Conservation (phyloP, 2,113 vertebrate genomes). For the Zosterops pallidus region DNA sequence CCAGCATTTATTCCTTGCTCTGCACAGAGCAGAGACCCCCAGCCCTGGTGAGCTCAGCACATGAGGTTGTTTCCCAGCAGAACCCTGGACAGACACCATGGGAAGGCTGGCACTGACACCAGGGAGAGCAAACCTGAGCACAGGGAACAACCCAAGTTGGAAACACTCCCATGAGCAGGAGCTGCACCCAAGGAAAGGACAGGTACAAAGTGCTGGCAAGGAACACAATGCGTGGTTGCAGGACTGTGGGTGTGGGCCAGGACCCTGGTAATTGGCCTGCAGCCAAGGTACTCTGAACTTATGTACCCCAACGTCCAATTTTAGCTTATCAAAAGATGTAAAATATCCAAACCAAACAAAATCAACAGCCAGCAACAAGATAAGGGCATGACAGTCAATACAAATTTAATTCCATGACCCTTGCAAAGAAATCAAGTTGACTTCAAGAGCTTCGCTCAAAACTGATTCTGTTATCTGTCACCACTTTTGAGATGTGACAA, state of each 20-base stretch:
- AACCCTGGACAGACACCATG: fast-evolving
- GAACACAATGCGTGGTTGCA: fast-evolving
- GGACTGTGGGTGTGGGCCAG: background rate
- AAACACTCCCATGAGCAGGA: background rate
- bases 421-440: background rate
- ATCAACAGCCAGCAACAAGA: background rate
- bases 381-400: background rate
- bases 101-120: background rate
- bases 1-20: background rate
- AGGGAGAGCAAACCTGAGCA: background rate
- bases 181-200: background rate
- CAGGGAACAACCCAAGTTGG: fast-evolving
- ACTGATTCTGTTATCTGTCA: background rate
- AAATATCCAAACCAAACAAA: background rate
- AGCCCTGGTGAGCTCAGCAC: background rate
- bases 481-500: background rate
- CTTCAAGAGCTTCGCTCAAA: background rate
- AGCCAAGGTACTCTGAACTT: background rate
- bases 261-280: background rate
- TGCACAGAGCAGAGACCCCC: background rate
- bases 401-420: background rate
- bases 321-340: background rate
- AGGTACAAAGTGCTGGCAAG: background rate
- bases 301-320: background rate
- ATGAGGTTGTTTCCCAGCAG: background rate